These are phyloP conservation scores for Aphodius granarius DNA, from an alignment of 2,888 invertebrate genomes.

Conservation along the genomic window DNA sequence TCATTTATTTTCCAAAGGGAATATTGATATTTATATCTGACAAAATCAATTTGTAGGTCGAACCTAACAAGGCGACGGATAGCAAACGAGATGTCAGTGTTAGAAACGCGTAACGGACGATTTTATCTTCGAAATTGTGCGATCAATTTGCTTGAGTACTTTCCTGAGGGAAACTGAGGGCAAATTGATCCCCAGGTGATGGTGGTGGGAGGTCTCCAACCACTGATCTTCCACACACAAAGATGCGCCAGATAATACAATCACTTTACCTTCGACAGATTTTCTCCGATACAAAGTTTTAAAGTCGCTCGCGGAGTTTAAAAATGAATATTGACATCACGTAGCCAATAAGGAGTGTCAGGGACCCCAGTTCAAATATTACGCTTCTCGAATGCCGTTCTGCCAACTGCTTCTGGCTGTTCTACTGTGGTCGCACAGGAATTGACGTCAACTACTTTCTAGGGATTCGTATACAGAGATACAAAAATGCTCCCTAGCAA, in stretches of 20 bases:
- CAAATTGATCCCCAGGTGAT: not conserved
- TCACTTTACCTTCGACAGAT: not conserved
- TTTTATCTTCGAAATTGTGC: not conserved
- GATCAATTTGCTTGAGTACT: not conserved
- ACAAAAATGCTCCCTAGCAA: not conserved
- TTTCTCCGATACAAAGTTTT: not conserved
- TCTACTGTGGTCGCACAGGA: not conserved
- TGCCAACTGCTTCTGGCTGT: not conserved
- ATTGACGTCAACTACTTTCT: not conserved
- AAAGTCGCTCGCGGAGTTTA: not conserved
- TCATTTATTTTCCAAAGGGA: not conserved
- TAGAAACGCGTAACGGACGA: not conserved
- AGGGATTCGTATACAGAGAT: not conserved
- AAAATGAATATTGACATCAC: slow-evolving; percentile 44
- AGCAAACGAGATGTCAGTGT: not conserved
- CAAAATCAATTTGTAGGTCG: not conserved
- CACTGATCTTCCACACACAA: not conserved
- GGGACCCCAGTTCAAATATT: slow-evolving; percentile 45
- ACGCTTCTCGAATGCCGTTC: slow-evolving; percentile 34
- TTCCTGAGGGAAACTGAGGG: not conserved
- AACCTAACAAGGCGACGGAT: not conserved
- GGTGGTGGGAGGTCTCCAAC: not conserved
- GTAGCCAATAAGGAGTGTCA: slow-evolving; percentile 48
- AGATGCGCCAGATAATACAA: not conserved
- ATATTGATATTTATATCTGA: not conserved